Conservation (phyloP, 2,113 vertebrate species). For the Saguinus midas region DNA sequence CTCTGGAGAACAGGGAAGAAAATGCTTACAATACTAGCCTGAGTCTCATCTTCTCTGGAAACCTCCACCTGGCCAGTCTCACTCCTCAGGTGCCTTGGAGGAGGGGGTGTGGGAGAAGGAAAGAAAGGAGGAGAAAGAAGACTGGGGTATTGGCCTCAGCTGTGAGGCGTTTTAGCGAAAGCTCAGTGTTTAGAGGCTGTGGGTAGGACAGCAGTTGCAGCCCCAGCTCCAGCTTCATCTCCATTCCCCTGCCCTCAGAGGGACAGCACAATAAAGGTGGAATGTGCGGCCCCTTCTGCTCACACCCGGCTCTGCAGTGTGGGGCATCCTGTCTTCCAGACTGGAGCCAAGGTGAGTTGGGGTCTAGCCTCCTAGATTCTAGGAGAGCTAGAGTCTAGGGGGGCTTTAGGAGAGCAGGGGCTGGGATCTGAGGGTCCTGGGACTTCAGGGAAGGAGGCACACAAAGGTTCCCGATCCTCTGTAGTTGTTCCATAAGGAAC, state of each 20-base stretch:
- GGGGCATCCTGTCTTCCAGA: constrained; percentile 92
- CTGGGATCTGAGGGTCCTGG: background rate
- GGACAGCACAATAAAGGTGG: constrained; percentile 87
- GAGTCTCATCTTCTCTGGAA: constrained; percentile 89
- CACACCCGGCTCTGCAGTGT: constrained; percentile 89
- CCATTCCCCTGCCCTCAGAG: constrained; percentile 80
- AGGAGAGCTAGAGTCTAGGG: no score
- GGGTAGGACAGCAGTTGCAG: background rate
- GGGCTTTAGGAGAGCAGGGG: background rate
- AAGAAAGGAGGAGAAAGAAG: background rate
- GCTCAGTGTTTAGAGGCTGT: background rate
- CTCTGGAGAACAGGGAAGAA: constrained; percentile 91
- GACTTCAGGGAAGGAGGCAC: background rate
- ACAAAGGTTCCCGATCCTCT: background rate
- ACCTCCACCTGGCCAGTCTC: constrained; percentile 94
- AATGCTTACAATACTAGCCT: constrained; percentile 96
- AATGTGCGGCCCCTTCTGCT: constrained; percentile 84
- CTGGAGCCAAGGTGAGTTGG: constrained; percentile 87
- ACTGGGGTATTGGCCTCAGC: background rate
- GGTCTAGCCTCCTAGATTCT: background rate
- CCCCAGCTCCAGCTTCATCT: background rate
- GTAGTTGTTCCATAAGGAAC: background rate
- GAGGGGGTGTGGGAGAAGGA: background rate
- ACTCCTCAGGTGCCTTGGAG: constrained; percentile 83
- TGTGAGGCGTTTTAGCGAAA: background rate